phyloP scores from a whole-genome alignment of 1,140 invertebrate species.

The Bactericera cockerelli region DNA sequence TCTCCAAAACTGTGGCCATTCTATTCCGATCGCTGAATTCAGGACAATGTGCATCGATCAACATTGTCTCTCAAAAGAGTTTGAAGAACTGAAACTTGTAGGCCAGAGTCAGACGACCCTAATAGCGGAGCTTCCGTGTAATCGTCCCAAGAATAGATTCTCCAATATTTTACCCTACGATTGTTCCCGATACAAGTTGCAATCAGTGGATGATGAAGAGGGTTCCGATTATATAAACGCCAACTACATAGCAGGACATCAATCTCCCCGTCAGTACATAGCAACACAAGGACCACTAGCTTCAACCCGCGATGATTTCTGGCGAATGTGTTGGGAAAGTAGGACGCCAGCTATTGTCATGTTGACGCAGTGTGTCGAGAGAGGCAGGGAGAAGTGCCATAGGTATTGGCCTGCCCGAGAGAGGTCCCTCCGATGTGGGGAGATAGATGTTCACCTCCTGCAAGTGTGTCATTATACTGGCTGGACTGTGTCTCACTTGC shows the following conservation, averaged over 20 bases:
- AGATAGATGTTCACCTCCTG: conserved; percentile 77
- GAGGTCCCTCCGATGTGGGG: conserved; percentile 87
- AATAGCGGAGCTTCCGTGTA: conserved; percentile 87
- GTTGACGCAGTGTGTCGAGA: conserved; percentile 89
- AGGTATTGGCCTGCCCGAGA: conserved; percentile 95
- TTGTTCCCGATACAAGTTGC: conserved; percentile 85
- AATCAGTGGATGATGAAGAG: conserved; percentile 91
- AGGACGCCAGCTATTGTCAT: conserved; percentile 92
- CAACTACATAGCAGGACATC: conserved; percentile 87
- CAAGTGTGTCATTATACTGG: conserved; percentile 87
- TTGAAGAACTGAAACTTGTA: conserved; percentile 90
- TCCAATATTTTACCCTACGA: conserved; percentile 98
- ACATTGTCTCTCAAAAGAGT: conserved; percentile 96
- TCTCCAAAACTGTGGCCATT: neutral
- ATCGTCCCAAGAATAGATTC: conserved; percentile 95
- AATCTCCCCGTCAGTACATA: conserved; percentile 88
- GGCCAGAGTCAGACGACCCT: conserved; percentile 76
- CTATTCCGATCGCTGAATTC: conserved; percentile 63
- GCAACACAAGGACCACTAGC: conserved; percentile 92
- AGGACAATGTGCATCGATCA: conserved; percentile 92
- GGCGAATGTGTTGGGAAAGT: conserved; percentile 97
- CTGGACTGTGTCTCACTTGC: conserved; percentile 89
- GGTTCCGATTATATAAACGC: conserved; percentile 95
- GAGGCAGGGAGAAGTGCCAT: conserved; percentile 86
- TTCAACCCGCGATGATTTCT: conserved; percentile 92